A percentile compares a stretch with the other conserved stretches of the same genome.
phyloP scores from a whole-genome alignment of 2,888 invertebrate genomes.

The Trichogramma dendrolimi region DNA sequence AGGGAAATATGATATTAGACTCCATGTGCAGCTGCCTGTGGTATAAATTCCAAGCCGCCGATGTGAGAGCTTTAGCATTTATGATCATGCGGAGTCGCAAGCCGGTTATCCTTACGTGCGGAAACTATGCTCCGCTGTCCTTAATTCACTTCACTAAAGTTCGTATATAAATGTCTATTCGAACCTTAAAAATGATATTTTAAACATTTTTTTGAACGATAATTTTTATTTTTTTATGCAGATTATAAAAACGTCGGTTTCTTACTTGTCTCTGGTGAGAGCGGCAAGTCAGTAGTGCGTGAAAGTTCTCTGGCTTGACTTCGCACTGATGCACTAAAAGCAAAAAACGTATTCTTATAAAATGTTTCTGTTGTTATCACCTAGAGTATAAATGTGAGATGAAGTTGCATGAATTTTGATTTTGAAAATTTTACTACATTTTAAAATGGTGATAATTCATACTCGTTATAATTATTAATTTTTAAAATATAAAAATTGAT shows the following conservation, averaged over 20 bases:
- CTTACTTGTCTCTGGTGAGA: constrained; percentile 9
- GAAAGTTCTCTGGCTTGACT: too few species aligned
- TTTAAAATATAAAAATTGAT: too few species aligned
- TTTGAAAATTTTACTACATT: too few species aligned
- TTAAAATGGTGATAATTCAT: too few species aligned
- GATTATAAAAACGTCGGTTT: constrained; percentile 17
- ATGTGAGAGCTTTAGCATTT: constrained; percentile 4
- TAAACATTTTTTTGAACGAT: not conserved
- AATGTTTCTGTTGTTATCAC: too few species aligned
- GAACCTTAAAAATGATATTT: not conserved
- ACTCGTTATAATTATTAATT: too few species aligned
- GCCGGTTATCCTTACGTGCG: constrained; percentile 7
- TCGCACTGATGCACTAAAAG: too few species aligned
- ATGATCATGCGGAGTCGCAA: constrained; percentile 16
- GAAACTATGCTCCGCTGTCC: constrained; percentile 11
- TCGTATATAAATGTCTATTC: not conserved
- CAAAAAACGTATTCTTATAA: too few species aligned
- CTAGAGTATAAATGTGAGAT: too few species aligned
- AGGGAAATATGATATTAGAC: constrained; percentile 9
- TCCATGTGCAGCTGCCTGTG: constrained; percentile 9
- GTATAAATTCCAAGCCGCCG: constrained; percentile 11
- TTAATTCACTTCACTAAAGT: constrained; percentile 12
- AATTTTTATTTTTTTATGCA: not conserved
- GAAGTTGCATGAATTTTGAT: too few species aligned
- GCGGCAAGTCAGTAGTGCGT: not conserved